phyloP scores from a whole-genome alignment of 1,140 invertebrate species.

The Samia ricini region DNA sequence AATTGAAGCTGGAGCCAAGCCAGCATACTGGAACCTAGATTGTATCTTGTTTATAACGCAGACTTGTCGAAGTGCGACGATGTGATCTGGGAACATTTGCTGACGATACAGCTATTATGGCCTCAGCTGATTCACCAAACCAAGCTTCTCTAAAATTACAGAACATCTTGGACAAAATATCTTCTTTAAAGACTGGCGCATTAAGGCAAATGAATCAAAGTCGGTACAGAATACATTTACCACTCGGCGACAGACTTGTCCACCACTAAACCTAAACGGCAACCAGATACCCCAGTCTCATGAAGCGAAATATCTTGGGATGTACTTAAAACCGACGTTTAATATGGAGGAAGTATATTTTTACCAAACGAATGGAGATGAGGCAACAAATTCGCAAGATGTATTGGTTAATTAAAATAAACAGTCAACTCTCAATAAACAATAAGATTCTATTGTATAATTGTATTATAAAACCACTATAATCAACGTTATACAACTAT shows the following conservation, averaged over 20 bases:
- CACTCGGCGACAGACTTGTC: slow-evolving; percentile 11
- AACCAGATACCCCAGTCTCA: slow-evolving; percentile 9
- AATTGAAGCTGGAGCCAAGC: background rate
- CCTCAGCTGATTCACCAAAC: background rate
- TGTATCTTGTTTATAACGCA: background rate
- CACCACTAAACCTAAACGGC: slow-evolving; percentile 12
- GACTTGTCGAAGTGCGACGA: background rate
- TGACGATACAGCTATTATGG: slow-evolving; percentile 14
- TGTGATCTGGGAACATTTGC: slow-evolving; percentile 12
- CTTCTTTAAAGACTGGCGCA: slow-evolving; percentile 21
- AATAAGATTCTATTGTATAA: too few relatives aligned
- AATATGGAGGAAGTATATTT: slow-evolving; percentile 18
- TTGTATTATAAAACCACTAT: too few relatives aligned
- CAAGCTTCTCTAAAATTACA: slow-evolving; percentile 19
- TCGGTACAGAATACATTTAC: slow-evolving; percentile 26
- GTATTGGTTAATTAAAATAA: too few relatives aligned
- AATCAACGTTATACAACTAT: too few relatives aligned
- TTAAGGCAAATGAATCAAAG: slow-evolving; percentile 19
- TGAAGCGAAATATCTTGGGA: slow-evolving; percentile 20
- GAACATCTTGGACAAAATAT: slow-evolving; percentile 16
- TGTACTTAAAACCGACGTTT: slow-evolving; percentile 12
- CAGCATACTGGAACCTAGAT: background rate
- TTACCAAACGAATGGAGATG: slow-evolving; percentile 27
- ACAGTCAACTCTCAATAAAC: too few relatives aligned
- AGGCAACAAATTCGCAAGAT: slow-evolving; percentile 3